Percentiles rank a stretch among this genome's conserved stretches.
phyloP scores from a whole-genome alignment of 37 sponge, comb jelly and placozoan genomes.

The Chondrosia reniformis region DNA sequence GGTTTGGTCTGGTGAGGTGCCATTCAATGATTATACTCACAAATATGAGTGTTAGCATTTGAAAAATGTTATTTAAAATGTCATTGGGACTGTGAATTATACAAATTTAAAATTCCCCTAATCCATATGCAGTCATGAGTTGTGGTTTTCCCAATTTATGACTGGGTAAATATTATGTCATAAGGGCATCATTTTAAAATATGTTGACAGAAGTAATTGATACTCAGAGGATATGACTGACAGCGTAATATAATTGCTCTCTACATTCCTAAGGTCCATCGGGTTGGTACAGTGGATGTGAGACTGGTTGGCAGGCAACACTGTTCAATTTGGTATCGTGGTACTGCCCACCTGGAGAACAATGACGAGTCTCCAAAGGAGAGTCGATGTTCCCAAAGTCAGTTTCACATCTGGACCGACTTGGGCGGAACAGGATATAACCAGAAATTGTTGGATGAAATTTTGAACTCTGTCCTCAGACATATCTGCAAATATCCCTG shows the following conservation, averaged over 20 bases:
- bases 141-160: no score
- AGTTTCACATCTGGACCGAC: slow-evolving; percentile 48
- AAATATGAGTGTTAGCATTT: no score
- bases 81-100: no score
- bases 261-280: slow-evolving; percentile 2
- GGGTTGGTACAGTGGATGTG: slow-evolving; percentile 15
- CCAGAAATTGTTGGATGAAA: not conserved
- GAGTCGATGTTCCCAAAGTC: not conserved
- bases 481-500: slow-evolving; percentile 55
- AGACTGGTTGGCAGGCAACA: slow-evolving; percentile 35
- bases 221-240: no score
- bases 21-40: no score
- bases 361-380: not conserved
- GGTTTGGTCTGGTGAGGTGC: slow-evolving; percentile 50
- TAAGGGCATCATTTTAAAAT: no score
- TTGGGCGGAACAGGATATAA: slow-evolving; percentile 13
- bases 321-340: slow-evolving; percentile 1
- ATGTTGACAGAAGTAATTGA: no score
- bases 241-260: not conserved
- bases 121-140: no score
- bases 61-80: no score
- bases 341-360: not conserved
- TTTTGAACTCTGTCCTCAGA: slow-evolving; percentile 22
- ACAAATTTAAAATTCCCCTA: no score
- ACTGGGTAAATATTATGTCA: no score